Base-by-base conservation (phyloP, 2,113 vertebrate genomes). In the Cariama cristata region DNA sequence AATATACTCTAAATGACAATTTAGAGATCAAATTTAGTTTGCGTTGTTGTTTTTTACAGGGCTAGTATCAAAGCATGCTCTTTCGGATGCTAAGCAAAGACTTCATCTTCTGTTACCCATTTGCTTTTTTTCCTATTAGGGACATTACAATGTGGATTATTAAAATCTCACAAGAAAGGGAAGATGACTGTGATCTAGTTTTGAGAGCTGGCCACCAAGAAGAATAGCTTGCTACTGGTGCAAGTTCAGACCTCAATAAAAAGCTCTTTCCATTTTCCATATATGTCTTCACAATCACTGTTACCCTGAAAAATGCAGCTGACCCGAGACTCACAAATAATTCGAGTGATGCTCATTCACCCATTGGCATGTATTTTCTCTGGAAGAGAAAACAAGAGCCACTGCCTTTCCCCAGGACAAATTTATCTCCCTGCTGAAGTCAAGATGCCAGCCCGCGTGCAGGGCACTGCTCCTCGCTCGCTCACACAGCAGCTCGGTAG, bases 401-500 rank as follows among this genome's bases (percentile, higher is more conserved):
- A 2, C 68, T 55, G 42, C 28, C 62, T 59, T 86, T 92, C 19
- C 21, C 15, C 26, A 22, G 66, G 62, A 72, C 19, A 62, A 14
- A 16, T 12, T 1, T 14, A 21, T 11, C 8, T 69, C 17, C 38
- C n/a, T 35, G 52, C 59, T 35, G 69, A 53, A 71, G 88, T 27
- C 3, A 30, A 81, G 64, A 27, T 5, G 50, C 13, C 50, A 60
- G 60, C 86, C 81, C 7, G 26, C 9, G 2, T 0, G 2, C 33
- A 52, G 21, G 71, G 66, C 60, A 49, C 42, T 26, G 75, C 16
- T 64, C 38, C 1, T 6, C 1, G 2, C 42, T 44, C 2, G 9
- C 74, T 16, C 38, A 23, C n/a, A 17, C 8, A 3, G 5, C n/a
- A 16, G 52, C 40, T 63, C 4, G 0, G 30, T 8, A 26, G 10